Evolutionary conservation across 2,113 vertebrate genomes (phyloP), one percentile per base, ranked within the genome.

Genomic region (Regulus satrapa): DNA sequence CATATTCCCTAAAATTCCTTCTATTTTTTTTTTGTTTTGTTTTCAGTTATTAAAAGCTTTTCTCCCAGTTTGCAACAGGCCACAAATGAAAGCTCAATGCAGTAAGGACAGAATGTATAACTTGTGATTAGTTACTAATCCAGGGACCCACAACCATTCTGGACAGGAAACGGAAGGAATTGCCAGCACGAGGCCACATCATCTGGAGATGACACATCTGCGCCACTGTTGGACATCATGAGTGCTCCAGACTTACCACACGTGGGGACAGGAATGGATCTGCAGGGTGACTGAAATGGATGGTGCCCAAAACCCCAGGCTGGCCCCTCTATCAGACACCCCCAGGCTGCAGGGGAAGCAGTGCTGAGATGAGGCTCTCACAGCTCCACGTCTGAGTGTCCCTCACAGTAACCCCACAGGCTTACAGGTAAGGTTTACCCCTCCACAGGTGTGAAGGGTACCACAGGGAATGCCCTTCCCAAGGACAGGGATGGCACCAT

Each of bases 291-390:
- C 0, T 16, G 79, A 88, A 71, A 88, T 13, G 31, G 90, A 41
- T 48, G 78, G 54, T 25, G 49, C 71, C 66, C 45, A 48, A 45
- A 62, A 67, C 9, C 8, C 28, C 18, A 18, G 29, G 21, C 18
- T 19, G 16, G 46, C 29, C 31, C 1, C 25, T 62, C 38, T 7
- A 16, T 10, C 18, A 48, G 58, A 74, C 19, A 78, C 7, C 41
- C 43, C 5, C 15, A 45, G n/a, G 12, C 63, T 51, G 24, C 18
- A 77, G 72, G 56, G 66, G 45, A 58, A 51, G 59, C 23, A 58
- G 46, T 10, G 34, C 8, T 2, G 0, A 26, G 21, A 58, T 2
- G 1, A 43, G 11, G 29, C 9, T 38, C 38, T 75, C 29, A 2
- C 16, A 31, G 58, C 54, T 6, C 16, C 16, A 20, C 0, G 0